Base-by-base conservation (phyloP, 2,888 invertebrate species). In the Petrophora chlorosata region DNA sequence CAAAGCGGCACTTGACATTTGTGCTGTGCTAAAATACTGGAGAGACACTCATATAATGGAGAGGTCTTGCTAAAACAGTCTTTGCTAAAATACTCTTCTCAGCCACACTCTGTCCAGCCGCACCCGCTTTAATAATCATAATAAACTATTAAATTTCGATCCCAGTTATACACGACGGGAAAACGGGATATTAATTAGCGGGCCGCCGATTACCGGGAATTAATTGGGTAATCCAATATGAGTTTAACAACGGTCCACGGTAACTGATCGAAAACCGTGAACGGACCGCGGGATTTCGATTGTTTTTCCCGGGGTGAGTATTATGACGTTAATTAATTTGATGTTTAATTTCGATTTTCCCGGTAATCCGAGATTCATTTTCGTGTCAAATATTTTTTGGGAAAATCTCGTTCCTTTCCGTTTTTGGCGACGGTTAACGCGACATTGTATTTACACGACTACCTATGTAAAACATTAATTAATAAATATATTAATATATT, bases 171-270 rank as follows among this genome's bases (percentile, higher is more conserved):
- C 51, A 9, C 41, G 14, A 0, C 29, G 22, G 16, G 40, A 35
- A 22, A 25, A 38, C 28, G 38, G 53, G 54, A 61, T 69, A 69
- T 64, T 72, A 67, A 77, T 72, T 69, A 70, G 41, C 48, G 23
- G 38, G 9, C 14, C 34, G 67, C 65, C 75, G 79, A 86, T 86
- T 84, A 84, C 79, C 70, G 62, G 55, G 76, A 76, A 84, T 85
- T 87, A 83, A 86, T 85, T 77, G 79, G 72, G 73, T 86, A 81
- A 86, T 85, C 82, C 82, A 76, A 83, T 82, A 79, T 76, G 76
- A 77, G 79, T 82, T 81, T 73, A 79, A 79, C 72, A 72, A 65
- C 58, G 66, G 64, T 28, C 44, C 46, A 25, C 25, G 32, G 36
- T 25, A 14, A 32, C 39, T 32, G 39, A 47, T 42, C 42, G 25